Conservation (phyloP, 2,113 vertebrate genomes). For the Ictalurus punctatus region DNA sequence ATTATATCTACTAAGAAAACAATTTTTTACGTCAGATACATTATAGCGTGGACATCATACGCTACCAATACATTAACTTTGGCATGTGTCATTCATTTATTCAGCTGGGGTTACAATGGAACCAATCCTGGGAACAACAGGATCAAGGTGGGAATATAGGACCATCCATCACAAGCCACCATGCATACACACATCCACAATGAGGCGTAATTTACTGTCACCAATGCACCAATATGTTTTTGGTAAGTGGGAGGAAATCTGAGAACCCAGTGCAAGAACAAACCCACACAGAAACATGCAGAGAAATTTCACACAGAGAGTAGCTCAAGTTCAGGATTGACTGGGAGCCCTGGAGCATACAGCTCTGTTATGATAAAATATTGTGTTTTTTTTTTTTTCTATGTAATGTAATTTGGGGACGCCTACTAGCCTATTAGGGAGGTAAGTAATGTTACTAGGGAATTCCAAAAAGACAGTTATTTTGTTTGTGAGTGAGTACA, state of each 20-base stretch:
- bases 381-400: not conserved
- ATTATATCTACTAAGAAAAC: not conserved
- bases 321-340: constrained; percentile 4
- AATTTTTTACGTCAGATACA: not conserved
- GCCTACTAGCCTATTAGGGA: not conserved
- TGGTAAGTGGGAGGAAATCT: not conserved
- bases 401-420: not conserved
- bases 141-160: not conserved
- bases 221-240: not conserved
- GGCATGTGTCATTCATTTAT: not conserved
- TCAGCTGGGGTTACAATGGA: not conserved
- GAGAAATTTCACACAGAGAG: constrained; percentile 3
- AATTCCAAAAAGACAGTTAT: not conserved
- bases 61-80: not conserved
- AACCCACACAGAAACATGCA: not conserved
- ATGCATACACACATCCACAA: not conserved
- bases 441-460: not conserved
- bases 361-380: constrained; percentile 10
- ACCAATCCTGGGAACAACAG: not conserved
- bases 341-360: not conserved
- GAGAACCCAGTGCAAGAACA: not conserved
- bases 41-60: not conserved
- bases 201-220: not conserved
- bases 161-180: no score
- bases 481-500: not conserved